Conservation (phyloP, 2,113 vertebrate species). For the Scytalopus superciliaris region DNA sequence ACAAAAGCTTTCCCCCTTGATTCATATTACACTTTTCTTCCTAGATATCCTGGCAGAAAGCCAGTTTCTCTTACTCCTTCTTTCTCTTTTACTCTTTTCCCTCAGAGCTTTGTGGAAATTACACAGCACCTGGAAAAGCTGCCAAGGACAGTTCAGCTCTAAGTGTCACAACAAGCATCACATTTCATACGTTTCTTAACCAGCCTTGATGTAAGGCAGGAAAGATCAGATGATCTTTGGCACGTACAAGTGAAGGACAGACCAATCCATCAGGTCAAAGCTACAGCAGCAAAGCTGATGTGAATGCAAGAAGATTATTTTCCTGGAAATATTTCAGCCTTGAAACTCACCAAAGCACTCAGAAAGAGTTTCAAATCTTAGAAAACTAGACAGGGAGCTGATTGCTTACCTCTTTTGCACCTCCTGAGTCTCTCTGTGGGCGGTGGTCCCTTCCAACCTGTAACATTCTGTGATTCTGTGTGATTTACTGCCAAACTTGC, state of each 20-base stretch:
- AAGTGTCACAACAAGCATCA: constrained; percentile 82
- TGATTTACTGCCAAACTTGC: background rate
- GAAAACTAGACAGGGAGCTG: background rate
- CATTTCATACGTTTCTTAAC: background rate
- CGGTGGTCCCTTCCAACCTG: background rate
- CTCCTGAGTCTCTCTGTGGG: background rate
- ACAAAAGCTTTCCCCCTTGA: background rate
- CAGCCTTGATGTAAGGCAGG: background rate
- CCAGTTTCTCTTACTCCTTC: background rate
- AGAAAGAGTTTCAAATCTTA: background rate
- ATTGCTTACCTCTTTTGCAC: background rate
- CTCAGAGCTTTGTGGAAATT: constrained; percentile 84
- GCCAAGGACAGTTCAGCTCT: constrained; percentile 79
- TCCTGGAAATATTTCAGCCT: background rate
- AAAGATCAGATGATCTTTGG: background rate
- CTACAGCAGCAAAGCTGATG: background rate
- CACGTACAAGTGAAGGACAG: background rate
- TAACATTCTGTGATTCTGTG: background rate
- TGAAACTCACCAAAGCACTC: background rate
- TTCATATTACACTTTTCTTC: background rate
- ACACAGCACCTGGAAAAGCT: constrained; percentile 77
- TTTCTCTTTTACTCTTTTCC: background rate
- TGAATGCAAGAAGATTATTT: background rate
- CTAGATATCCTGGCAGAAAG: background rate
- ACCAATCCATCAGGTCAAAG: background rate